These are phyloP conservation scores for Drosophila jambulina DNA, from an alignment of 1,140 invertebrate species.

Conservation along the genomic window DNA sequence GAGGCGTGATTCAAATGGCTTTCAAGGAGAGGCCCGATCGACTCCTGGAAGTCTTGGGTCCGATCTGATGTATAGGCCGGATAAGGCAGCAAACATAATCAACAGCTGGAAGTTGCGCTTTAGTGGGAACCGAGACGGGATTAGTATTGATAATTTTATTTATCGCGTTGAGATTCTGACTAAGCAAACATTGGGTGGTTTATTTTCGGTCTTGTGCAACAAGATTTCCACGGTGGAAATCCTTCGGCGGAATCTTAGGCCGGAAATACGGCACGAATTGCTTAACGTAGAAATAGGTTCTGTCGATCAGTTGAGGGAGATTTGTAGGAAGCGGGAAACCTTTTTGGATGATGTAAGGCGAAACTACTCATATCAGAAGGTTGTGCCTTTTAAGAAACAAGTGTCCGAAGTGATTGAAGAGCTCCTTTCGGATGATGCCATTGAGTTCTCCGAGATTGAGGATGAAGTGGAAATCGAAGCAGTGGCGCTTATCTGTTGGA, in stretches of 20 bases:
- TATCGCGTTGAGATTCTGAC: conserved; percentile 4
- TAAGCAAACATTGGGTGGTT: background rate
- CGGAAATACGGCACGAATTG: background rate
- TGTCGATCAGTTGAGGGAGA: conserved; percentile 1
- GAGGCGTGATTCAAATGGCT: background rate
- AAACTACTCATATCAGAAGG: conserved; percentile 1
- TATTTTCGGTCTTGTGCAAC: background rate
- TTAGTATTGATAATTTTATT: conserved; percentile 9
- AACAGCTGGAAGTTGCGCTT: conserved; percentile 14
- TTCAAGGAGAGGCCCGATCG: background rate
- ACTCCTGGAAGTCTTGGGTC: background rate
- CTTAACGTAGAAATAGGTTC: background rate
- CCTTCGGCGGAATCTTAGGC: background rate
- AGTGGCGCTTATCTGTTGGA: conserved; percentile 19
- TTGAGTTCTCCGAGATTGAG: background rate
- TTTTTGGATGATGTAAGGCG: conserved; percentile 11
- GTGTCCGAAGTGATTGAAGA: conserved; percentile 9
- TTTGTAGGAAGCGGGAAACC: background rate
- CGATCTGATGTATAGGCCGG: background rate
- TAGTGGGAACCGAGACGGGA: background rate
- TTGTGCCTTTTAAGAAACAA: conserved; percentile 3
- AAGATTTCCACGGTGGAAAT: background rate
- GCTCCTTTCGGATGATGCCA: background rate
- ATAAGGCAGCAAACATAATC: background rate
- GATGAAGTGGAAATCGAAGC: background rate